Evolutionary conservation across 37 sponge, comb jelly and placozoan species (phyloP).

Genomic region (Spongilla lacustris): DNA sequence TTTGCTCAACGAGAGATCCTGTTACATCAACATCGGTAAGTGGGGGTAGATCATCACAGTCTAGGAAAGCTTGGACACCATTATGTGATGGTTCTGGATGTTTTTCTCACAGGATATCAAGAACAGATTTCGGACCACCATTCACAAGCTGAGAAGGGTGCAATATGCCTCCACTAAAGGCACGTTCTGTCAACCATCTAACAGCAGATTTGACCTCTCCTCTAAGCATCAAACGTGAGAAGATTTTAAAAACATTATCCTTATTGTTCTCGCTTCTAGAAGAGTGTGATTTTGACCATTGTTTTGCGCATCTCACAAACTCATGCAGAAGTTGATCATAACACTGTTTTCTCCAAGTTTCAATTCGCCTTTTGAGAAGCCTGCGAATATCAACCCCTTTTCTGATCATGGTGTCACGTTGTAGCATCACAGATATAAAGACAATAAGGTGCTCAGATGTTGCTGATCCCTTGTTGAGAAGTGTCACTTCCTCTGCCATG

Average conservation of each 20-base stretch:
- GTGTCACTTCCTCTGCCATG: neutral
- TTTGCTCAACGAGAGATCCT: conserved; percentile 17
- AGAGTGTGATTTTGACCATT: too few relatives aligned
- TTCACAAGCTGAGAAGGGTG: neutral
- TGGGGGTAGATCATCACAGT: conserved; percentile 18
- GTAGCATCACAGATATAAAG: neutral
- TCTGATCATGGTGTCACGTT: neutral
- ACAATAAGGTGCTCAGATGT: neutral
- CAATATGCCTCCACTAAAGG: neutral
- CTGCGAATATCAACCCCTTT: neutral
- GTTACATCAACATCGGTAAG: conserved; percentile 14
- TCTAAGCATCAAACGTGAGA: neutral
- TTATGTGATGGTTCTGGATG: neutral
- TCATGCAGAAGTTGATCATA: too few relatives aligned
- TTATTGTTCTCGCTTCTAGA: too few relatives aligned
- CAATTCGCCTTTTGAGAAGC: too few relatives aligned
- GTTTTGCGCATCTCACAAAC: too few relatives aligned
- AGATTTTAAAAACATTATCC: too few relatives aligned
- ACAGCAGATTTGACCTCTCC: conserved; percentile 5
- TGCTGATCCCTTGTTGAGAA: neutral
- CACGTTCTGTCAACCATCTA: conserved; percentile 3
- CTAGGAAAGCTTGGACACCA: neutral
- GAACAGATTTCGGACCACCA: neutral
- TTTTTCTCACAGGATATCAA: neutral
- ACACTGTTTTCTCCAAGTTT: too few relatives aligned